These are phyloP conservation scores for Scalopus aquaticus DNA, from an alignment of 2,113 vertebrate species.

Conservation along the genomic window DNA sequence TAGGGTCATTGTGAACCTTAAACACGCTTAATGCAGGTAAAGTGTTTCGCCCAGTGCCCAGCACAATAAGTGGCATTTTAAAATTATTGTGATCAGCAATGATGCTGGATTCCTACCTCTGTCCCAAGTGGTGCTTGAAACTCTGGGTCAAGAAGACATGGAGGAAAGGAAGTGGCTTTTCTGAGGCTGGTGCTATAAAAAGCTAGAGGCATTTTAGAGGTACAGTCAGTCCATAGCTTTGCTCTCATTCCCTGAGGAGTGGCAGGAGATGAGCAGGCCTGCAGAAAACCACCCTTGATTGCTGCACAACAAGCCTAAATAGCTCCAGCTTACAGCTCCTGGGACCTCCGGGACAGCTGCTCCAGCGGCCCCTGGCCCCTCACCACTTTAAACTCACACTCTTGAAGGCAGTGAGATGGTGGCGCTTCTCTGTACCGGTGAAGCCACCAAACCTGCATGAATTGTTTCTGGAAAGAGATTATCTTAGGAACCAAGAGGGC, in stretches of 20 bases:
- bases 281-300: constrained; percentile 14
- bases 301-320: constrained; percentile 24
- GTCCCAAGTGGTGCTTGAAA: constrained; percentile 20
- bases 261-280: not conserved
- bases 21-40: constrained; percentile 32
- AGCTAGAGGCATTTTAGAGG: constrained; percentile 58
- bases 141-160: not conserved
- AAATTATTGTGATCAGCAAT: constrained; percentile 52
- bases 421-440: not conserved
- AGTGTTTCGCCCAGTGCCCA: constrained; percentile 7
- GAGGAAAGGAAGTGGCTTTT: constrained; percentile 37
- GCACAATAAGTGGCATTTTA: not conserved
- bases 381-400: not conserved
- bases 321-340: not conserved
- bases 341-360: not conserved
- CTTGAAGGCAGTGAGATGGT: not conserved
- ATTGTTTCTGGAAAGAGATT: constrained; percentile 57
- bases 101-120: not conserved
- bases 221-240: not conserved
- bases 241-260: not conserved
- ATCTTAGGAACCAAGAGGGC: constrained; percentile 29
- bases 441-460: constrained; percentile 20
- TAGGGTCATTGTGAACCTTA: not conserved
- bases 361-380: not conserved
- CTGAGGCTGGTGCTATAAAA: constrained; percentile 24